These are phyloP conservation scores for Lemur catta DNA, from an alignment of 2,797 vertebrate genomes.

Conservation along the genomic window DNA sequence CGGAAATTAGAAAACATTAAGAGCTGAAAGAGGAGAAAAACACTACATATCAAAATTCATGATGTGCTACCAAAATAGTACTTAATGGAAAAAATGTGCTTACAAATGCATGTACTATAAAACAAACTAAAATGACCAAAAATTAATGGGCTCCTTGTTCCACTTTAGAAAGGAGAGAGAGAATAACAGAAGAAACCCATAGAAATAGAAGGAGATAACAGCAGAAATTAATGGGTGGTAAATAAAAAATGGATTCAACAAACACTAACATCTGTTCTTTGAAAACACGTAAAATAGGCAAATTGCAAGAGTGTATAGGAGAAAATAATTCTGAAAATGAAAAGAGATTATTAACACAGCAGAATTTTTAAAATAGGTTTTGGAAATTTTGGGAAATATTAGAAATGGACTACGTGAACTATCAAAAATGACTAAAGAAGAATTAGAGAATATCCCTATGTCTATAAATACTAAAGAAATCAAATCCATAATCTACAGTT, in stretches of 20 bases:
- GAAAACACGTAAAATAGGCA: not conserved
- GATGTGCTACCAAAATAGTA: not conserved
- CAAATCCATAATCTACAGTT: not conserved
- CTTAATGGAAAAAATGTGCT: not conserved
- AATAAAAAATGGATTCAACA: not conserved
- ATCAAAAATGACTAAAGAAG: not conserved
- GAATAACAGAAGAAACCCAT: not conserved
- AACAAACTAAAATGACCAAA: not conserved
- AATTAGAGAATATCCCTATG: not conserved
- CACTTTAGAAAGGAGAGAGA: not conserved
- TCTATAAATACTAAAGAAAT: not conserved
- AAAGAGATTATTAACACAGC: not conserved
- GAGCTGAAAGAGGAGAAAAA: not conserved
- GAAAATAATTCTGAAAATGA: not conserved
- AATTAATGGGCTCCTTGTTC: not conserved
- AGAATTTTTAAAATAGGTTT: not conserved
- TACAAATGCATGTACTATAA: not conserved
- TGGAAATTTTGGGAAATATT: not conserved
- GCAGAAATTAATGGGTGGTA: not conserved
- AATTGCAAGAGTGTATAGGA: not conserved
- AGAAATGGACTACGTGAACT: not conserved
- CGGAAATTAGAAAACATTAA: conserved; percentile 34
- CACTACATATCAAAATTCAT: not conserved
- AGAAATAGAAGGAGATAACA: not conserved
- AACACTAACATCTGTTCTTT: not conserved